These are phyloP conservation scores for Hydroisotoma schaefferi DNA, from an alignment of 2,888 invertebrate genomes.

Conservation along the genomic window DNA sequence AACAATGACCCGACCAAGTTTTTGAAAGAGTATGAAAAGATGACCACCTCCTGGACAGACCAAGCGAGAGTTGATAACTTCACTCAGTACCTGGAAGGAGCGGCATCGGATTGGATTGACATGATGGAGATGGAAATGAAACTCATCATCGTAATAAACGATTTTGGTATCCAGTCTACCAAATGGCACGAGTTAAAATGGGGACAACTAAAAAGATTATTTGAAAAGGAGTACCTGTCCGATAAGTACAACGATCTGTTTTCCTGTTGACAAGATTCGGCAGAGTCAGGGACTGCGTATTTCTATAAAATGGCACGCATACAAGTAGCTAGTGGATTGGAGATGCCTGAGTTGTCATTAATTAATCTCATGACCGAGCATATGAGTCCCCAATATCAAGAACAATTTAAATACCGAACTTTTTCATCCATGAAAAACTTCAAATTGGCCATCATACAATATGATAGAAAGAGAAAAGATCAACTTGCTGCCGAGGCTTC, in stretches of 20 bases:
- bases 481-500: background rate
- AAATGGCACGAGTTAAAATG: background rate
- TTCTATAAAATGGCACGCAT: background rate
- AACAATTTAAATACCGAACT: background rate
- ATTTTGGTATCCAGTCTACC: background rate
- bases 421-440: background rate
- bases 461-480: background rate
- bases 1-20: background rate
- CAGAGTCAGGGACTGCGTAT: background rate
- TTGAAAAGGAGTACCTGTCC: constrained; percentile 1
- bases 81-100: background rate
- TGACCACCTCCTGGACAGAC: background rate
- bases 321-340: background rate
- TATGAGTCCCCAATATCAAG: background rate
- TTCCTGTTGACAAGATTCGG: background rate
- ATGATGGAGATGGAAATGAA: background rate
- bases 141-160: background rate
- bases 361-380: background rate
- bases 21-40: background rate
- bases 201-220: background rate
- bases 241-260: background rate
- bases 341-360: background rate
- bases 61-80: background rate
- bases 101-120: constrained; percentile 1
- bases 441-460: background rate